These are phyloP conservation scores for Pithys albifrons DNA, from an alignment of 2,113 vertebrate genomes.

Conservation along the genomic window DNA sequence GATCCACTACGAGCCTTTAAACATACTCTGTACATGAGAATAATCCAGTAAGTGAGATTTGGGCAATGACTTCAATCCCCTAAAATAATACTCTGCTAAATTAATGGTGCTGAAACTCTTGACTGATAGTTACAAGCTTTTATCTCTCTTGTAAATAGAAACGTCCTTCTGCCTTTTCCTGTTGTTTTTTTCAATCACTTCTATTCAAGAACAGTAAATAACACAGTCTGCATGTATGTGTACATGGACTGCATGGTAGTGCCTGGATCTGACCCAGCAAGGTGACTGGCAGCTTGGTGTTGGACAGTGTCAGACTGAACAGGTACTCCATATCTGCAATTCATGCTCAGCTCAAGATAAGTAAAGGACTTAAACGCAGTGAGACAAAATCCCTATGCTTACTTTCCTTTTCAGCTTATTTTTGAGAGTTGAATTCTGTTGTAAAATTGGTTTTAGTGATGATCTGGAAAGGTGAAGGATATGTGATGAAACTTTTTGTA, in stretches of 20 bases:
- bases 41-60: background rate
- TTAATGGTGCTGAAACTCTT: slow-evolving; percentile 45
- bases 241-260: background rate
- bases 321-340: background rate
- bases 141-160: background rate
- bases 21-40: background rate
- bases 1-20: background rate
- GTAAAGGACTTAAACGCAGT: background rate
- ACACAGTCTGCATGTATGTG: background rate
- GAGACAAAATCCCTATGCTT: background rate
- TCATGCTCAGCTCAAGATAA: background rate
- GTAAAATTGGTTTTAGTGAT: background rate
- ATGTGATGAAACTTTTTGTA: background rate
- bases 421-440: background rate
- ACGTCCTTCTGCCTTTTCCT: background rate
- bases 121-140: background rate
- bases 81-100: background rate
- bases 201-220: background rate
- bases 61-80: background rate
- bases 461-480: background rate
- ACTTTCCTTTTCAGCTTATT: background rate
- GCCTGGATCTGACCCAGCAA: background rate
- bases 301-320: background rate
- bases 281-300: background rate
- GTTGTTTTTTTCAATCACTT: background rate